phyloP scores from a whole-genome alignment of 2,113 vertebrate species.

The Crotalus tigris region DNA sequence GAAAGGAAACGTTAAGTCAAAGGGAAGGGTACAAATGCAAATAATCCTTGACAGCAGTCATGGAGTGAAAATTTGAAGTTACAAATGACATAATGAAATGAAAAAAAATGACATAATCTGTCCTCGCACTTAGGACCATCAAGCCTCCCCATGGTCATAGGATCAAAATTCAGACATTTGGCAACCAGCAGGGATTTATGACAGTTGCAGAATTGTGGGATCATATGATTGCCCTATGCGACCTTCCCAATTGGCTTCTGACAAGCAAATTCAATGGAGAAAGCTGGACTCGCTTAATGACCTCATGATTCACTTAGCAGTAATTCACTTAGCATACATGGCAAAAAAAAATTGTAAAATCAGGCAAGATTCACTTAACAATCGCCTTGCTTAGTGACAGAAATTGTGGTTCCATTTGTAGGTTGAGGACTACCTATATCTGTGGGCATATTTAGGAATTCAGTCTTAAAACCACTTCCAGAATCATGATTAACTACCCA shows the following conservation, averaged over 20 bases:
- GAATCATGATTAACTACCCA: not conserved
- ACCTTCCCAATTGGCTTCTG: not conserved
- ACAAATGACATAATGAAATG: too few species aligned
- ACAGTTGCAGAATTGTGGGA: not conserved
- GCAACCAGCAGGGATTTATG: not conserved
- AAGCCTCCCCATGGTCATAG: not conserved
- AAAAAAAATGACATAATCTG: not conserved
- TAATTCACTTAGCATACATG: not conserved
- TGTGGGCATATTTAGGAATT: not conserved
- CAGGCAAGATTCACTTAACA: not conserved
- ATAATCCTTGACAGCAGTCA: not conserved
- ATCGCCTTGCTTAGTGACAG: not conserved
- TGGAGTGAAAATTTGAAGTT: not conserved
- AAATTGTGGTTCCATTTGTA: not conserved
- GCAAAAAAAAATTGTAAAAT: not conserved
- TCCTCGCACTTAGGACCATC: not conserved
- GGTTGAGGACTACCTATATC: not conserved
- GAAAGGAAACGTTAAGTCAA: not conserved
- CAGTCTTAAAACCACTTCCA: not conserved
- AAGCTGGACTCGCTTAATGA: not conserved
- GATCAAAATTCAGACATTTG: not conserved
- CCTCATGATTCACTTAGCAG: not conserved
- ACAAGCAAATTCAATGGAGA: not conserved
- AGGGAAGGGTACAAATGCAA: not conserved
- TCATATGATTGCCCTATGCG: not conserved